phyloP scores from a whole-genome alignment of 2,797 vertebrate species.

The Babyrousa celebensis region DNA sequence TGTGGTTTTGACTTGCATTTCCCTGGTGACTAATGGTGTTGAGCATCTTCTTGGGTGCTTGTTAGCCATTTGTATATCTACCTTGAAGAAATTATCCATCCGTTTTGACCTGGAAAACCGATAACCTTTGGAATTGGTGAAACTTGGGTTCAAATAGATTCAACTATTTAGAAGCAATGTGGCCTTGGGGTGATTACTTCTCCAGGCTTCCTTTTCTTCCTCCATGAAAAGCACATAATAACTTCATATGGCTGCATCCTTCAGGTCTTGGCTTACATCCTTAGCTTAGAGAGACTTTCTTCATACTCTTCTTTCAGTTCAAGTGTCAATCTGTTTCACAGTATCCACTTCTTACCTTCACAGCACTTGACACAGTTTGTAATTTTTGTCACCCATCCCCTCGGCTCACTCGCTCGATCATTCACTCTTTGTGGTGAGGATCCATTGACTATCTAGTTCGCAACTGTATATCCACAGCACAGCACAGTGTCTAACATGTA shows the following conservation, averaged over 20 bases:
- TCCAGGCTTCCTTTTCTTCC: not conserved
- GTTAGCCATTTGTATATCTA: not conserved
- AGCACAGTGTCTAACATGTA: not conserved
- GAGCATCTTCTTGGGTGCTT: not conserved
- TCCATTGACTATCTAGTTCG: not conserved
- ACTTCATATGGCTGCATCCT: not conserved
- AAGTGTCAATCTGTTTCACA: not conserved
- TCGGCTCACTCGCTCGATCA: not conserved
- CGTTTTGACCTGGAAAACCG: not conserved
- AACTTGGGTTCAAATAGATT: not conserved
- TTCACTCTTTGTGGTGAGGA: not conserved
- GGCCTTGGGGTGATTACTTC: not conserved
- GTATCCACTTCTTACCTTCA: not conserved
- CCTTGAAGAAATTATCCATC: not conserved
- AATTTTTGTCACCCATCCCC: not conserved
- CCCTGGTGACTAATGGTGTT: not conserved
- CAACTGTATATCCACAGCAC: not conserved
- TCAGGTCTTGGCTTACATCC: not conserved
- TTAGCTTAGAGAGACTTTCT: not conserved
- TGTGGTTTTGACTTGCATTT: not conserved
- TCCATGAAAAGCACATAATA: not conserved
- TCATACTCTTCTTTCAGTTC: not conserved
- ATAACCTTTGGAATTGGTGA: constrained; percentile 30
- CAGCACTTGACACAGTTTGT: not conserved
- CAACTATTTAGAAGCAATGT: not conserved